A percentile compares a stretch with the other conserved stretches of the same genome.
Conservation (phyloP, 2,797 vertebrate species). For the Poecilia velifera region DNA sequence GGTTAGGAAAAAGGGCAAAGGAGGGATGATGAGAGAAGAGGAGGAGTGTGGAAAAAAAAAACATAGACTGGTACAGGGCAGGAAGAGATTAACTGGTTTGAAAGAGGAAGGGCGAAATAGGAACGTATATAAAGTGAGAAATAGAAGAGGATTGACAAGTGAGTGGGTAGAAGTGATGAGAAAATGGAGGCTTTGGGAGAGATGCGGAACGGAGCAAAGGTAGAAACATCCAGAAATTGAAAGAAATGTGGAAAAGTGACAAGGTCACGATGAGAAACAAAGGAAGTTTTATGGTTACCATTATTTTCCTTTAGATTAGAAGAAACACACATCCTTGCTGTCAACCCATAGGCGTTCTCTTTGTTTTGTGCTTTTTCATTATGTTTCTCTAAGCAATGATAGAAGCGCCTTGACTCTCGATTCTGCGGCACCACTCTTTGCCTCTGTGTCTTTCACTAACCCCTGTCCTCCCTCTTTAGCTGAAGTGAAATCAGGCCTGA, state of each 20-base stretch:
- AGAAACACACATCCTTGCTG: conserved; percentile 23
- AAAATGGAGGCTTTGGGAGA: conserved; percentile 65
- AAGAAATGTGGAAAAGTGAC: conserved; percentile 58
- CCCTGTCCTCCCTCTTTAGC: conserved; percentile 21
- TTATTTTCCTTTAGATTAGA: conserved; percentile 44
- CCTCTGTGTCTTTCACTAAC: conserved; percentile 28
- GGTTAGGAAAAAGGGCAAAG: conserved; percentile 48
- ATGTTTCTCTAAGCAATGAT: conserved; percentile 13
- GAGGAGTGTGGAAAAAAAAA: conserved; percentile 37
- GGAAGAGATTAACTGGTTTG: conserved; percentile 43
- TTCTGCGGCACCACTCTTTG: conserved; percentile 23
- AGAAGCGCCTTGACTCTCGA: conserved; percentile 14
- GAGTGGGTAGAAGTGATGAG: conserved; percentile 62
- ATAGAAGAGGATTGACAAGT: conserved; percentile 60
- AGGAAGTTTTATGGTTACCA: conserved; percentile 41
- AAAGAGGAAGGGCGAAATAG: conserved; percentile 50
- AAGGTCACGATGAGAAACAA: conserved; percentile 44
- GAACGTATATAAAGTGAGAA: conserved; percentile 50
- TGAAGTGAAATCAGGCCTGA: conserved; percentile 60
- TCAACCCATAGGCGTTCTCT: conserved; percentile 19
- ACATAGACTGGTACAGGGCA: conserved; percentile 24
- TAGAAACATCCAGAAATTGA: conserved; percentile 49
- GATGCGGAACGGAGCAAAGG: conserved; percentile 49
- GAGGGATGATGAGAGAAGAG: conserved; percentile 37
- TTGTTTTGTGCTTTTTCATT: conserved; percentile 9